Percentiles rank a stretch among this genome's conserved stretches.
These are phyloP conservation scores for Andrena marginata DNA, from an alignment of 2,888 invertebrate genomes.

Conservation along the genomic window DNA sequence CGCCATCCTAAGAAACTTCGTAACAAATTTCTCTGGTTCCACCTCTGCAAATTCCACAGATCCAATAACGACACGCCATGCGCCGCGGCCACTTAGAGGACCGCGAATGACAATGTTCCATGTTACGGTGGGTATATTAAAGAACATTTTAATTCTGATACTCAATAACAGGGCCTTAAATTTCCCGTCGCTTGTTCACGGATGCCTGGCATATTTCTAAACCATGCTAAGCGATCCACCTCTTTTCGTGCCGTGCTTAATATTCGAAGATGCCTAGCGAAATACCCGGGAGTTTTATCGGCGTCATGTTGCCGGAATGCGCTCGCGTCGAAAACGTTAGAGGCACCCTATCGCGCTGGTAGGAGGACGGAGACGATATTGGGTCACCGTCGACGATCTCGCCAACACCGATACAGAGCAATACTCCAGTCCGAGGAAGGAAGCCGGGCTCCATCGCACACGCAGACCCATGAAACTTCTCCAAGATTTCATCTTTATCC, in stretches of 20 bases:
- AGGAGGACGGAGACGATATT: slow-evolving; percentile 8
- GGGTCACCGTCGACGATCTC: slow-evolving; percentile 38
- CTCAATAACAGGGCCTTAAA: slow-evolving; percentile 2
- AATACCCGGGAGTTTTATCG: slow-evolving; percentile 51
- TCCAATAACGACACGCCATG: too few species aligned
- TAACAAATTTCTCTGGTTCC: too few species aligned
- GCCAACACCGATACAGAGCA: slow-evolving; percentile 34
- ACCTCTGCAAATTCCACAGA: too few species aligned
- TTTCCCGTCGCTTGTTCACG: not conserved
- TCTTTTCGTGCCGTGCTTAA: slow-evolving; percentile 27
- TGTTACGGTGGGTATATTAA: not conserved
- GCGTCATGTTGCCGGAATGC: slow-evolving; percentile 65
- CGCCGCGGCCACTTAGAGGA: too few species aligned
- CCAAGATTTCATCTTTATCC: slow-evolving; percentile 66
- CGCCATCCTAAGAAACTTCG: too few species aligned
- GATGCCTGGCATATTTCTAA: slow-evolving; percentile 13
- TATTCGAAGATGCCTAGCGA: slow-evolving; percentile 32
- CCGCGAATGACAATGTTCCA: too few species aligned
- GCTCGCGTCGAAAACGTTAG: slow-evolving; percentile 39
- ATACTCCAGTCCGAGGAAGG: slow-evolving; percentile 36
- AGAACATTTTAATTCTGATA: not conserved
- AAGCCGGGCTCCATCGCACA: not conserved
- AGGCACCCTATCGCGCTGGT: slow-evolving; percentile 28
- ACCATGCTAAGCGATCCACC: not conserved
- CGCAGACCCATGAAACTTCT: slow-evolving; percentile 41